Evolutionary conservation across 2,888 invertebrate species (phyloP).

Genomic region (Rotaria macrura): DNA sequence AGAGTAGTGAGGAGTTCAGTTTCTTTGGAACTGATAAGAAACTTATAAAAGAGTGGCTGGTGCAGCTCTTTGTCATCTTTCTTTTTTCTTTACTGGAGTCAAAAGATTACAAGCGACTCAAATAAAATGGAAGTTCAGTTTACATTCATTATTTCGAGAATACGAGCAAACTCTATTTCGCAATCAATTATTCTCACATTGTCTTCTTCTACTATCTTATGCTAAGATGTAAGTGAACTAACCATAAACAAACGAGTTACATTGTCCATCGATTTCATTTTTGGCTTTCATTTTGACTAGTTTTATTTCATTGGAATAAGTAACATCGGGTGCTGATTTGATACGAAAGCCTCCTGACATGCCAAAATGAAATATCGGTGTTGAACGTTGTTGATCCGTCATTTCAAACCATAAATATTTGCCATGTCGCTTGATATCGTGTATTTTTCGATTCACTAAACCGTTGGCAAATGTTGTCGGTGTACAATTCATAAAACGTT

Average conservation of each 20-base stretch:
- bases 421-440: neutral
- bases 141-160: too few species aligned
- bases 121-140: too few species aligned
- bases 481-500: neutral
- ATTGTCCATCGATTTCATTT: constrained; percentile 18
- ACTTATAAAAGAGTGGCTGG: too few species aligned
- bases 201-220: neutral
- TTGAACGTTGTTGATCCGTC: neutral
- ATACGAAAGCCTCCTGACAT: constrained; percentile 16
- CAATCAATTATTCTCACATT: too few species aligned
- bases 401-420: constrained; percentile 23
- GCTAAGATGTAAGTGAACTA: neutral
- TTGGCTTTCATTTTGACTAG: neutral
- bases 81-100: too few species aligned
- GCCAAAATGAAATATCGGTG: constrained; percentile 17
- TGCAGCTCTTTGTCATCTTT: too few species aligned
- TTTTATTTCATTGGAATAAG: neutral
- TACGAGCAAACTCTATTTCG: too few species aligned
- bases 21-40: too few species aligned
- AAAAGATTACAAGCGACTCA: too few species aligned
- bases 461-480: neutral
- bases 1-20: too few species aligned
- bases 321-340: neutral
- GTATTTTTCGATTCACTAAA: neutral
- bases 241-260: constrained; percentile 15